A percentile compares a stretch with the other conserved stretches of the same genome.
Evolutionary conservation across 2,113 vertebrate genomes (phyloP).

Genomic region (Sinocyclocheilus maitianheensis): DNA sequence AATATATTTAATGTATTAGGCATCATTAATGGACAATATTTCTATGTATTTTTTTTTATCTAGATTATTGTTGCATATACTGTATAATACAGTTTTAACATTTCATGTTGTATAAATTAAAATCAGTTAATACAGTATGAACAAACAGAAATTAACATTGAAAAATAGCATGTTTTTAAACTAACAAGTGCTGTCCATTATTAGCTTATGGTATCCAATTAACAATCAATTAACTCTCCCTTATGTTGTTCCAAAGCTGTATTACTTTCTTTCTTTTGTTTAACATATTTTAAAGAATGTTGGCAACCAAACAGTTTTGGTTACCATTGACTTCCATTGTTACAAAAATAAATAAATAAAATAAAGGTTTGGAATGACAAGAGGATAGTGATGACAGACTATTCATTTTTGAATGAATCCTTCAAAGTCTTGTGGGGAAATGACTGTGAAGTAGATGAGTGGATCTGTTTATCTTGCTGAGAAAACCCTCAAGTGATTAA

Average conservation of each 20-base stretch:
- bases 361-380: not conserved
- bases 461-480: conserved; percentile 5
- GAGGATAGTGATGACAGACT: not conserved
- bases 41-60: no score
- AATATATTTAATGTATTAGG: no score
- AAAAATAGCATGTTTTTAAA: not conserved
- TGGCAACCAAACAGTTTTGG: not conserved
- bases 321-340: not conserved
- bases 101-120: not conserved
- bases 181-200: no score
- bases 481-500: not conserved
- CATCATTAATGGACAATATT: no score
- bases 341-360: no score
- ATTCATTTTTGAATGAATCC: not conserved
- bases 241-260: no score
- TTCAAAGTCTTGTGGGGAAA: not conserved
- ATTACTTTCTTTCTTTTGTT: no score
- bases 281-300: no score
- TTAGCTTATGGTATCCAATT: not conserved
- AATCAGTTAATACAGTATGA: not conserved
- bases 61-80: no score
- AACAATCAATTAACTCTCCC: not conserved
- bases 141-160: not conserved
- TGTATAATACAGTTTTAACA: no score
- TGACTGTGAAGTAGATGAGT: not conserved